Base-by-base conservation (phyloP, 2,113 vertebrate species). In the Pycnonotus jocosus region DNA sequence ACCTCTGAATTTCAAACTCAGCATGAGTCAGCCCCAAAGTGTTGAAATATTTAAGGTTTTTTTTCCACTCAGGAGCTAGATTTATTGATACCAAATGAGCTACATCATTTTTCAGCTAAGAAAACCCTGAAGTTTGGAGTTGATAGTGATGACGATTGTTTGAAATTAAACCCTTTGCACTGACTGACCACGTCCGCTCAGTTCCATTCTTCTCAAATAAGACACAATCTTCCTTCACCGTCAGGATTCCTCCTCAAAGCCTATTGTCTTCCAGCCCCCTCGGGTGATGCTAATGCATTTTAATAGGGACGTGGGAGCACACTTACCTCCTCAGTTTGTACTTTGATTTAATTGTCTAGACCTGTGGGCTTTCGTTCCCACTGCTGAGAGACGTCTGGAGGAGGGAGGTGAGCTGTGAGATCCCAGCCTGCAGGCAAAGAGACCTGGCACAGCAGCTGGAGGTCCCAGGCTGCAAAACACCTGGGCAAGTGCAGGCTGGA, bases 21-120 rank as follows among this genome's bases (percentile, higher is more conserved):
- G 92, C 74, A 25, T 93, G 95, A 96, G 81, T 94, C 88, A 92
- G 57, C 93, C 90, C 69, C 81, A 38, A 77, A 85, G 54, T 77
- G 38, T 61, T 97, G 92, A 97, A 97, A 97, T 97, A 97, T 96
- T 96, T 94, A 97, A 93, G n/a, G 37, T 10, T 47, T 78, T 93
- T 92, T 93, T 94, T 72, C 44, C 53, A 82, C 58, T 84, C 44
- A 66, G 76, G 73, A 96, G 74, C 37, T 54, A 42, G 58, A 87
- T 90, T 93, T 93, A 92, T 37, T 54, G 79, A 88, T 90, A 92
- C 25, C 14, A 91, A 96, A 86, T 0, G 3, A 37, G 45, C 70
- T 57, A 58, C 74, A 80, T 85, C n/a, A 50, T 92, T 95, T 94
- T 81, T 88, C 71, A 76, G 13, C 81, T 72, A 58, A 86, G 90